A percentile compares a stretch with the other conserved stretches of the same genome.
Conservation (phyloP, 2,113 vertebrate genomes). For the Pungitius pungitius region DNA sequence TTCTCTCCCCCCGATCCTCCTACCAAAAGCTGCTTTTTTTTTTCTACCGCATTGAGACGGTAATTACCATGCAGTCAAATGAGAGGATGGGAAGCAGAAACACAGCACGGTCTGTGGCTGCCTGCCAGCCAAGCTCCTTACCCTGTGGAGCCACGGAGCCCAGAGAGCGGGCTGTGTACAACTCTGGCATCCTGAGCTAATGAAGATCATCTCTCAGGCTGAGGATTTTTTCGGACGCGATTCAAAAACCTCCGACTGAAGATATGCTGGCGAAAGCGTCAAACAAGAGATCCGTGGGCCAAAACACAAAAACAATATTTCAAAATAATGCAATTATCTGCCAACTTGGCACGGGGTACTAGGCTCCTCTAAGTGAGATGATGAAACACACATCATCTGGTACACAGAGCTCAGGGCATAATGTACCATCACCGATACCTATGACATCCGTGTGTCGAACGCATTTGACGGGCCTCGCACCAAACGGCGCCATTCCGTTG, state of each 20-base stretch:
- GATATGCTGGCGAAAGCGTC: constrained; percentile 20
- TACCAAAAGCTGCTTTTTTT: constrained; percentile 70
- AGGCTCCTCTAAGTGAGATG: neutral
- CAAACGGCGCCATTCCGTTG: constrained; percentile 40
- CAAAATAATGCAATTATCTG: constrained; percentile 12
- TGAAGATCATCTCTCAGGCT: constrained; percentile 57
- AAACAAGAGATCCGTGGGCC: constrained; percentile 5
- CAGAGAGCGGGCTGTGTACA: constrained; percentile 45
- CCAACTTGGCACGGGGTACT: neutral
- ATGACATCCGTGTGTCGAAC: constrained; percentile 16
- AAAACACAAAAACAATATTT: neutral
- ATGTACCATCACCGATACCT: neutral
- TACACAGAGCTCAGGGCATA: constrained; percentile 12
- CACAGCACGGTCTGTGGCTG: constrained; percentile 62
- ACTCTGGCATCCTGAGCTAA: constrained; percentile 57
- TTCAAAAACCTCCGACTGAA: constrained; percentile 33
- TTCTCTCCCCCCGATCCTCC: constrained; percentile 65
- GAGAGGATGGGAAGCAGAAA: constrained; percentile 71
- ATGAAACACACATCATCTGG: constrained; percentile 20
- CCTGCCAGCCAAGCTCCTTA: constrained; percentile 73
- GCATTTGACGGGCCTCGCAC: constrained; percentile 31
- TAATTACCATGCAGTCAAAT: constrained; percentile 78
- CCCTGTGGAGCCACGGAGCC: constrained; percentile 49
- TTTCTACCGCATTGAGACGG: constrained; percentile 65
- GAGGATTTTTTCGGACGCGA: constrained; percentile 40